Conservation (phyloP, 1,140 invertebrate genomes). For the Saxidomus purpurata region DNA sequence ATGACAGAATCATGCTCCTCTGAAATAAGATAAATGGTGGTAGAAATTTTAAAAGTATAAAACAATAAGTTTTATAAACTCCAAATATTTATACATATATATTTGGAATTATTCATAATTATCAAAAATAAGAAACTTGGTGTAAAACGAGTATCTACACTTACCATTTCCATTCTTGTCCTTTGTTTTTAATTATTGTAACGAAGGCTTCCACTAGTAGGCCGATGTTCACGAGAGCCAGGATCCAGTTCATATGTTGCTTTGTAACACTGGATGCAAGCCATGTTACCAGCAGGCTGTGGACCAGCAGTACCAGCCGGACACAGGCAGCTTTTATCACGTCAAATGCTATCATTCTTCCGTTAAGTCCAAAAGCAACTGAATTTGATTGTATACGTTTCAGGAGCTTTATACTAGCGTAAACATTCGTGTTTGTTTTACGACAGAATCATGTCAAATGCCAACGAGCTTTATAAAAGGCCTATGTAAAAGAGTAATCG, state of each 20-base stretch:
- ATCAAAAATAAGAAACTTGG: background rate
- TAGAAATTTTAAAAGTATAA: too few species aligned
- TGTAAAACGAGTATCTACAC: background rate
- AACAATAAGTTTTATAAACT: too few species aligned
- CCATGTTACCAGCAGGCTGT: slow-evolving; percentile 80
- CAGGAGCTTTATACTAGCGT: background rate
- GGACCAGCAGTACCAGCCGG: slow-evolving; percentile 76
- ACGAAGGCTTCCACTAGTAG: slow-evolving; percentile 76
- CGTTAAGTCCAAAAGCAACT: background rate
- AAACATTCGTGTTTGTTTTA: background rate
- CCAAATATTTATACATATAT: too few species aligned
- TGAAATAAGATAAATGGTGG: too few species aligned
- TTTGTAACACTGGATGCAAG: slow-evolving; percentile 72
- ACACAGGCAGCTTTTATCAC: slow-evolving; percentile 78
- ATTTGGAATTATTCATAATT: too few species aligned
- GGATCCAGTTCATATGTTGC: slow-evolving; percentile 75
- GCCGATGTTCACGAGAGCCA: slow-evolving; percentile 72
- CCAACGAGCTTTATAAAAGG: too few species aligned
- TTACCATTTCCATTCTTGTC: slow-evolving; percentile 82
- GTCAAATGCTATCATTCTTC: slow-evolving; percentile 65
- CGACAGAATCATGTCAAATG: too few species aligned
- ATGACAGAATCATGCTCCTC: too few species aligned
- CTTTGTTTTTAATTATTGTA: slow-evolving; percentile 76
- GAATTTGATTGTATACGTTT: background rate
- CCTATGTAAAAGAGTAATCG: background rate